Percentiles rank a stretch among this genome's conserved stretches.
phyloP scores from a whole-genome alignment of 2,888 invertebrate species.

The Argyresthia goedartella region DNA sequence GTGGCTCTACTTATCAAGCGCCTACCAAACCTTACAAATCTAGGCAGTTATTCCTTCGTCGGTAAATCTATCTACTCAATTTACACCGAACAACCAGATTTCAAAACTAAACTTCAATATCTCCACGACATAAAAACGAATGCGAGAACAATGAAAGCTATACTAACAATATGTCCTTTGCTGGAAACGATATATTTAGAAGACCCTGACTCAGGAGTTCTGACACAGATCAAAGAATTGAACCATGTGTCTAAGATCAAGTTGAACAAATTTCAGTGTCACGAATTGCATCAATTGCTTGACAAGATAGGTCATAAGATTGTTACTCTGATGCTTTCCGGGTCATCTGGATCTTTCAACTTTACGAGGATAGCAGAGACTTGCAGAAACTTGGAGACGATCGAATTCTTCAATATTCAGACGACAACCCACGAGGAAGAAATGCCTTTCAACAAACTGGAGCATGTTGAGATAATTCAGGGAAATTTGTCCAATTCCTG shows the following conservation, averaged over 20 bases:
- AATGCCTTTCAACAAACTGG: conserved; percentile 71
- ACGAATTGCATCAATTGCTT: conserved; percentile 71
- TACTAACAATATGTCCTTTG: conserved; percentile 72
- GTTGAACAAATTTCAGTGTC: conserved; percentile 72
- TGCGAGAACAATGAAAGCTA: conserved; percentile 69
- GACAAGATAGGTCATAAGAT: conserved; percentile 68
- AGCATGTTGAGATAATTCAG: conserved; percentile 76
- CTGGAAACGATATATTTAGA: conserved; percentile 77
- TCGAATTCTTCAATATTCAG: conserved; percentile 78
- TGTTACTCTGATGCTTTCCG: conserved; percentile 70
- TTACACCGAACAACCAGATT: conserved; percentile 55
- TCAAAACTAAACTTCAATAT: conserved; percentile 75
- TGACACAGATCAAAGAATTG: conserved; percentile 60
- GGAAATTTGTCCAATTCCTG: conserved; percentile 71
- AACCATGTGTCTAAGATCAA: conserved; percentile 68
- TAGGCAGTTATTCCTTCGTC: conserved; percentile 77
- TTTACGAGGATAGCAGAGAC: conserved; percentile 70
- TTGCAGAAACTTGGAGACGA: conserved; percentile 70
- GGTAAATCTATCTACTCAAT: conserved; percentile 73
- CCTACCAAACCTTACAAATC: conserved; percentile 74
- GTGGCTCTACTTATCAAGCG: conserved; percentile 73
- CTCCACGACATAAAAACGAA: conserved; percentile 76
- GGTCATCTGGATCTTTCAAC: conserved; percentile 69
- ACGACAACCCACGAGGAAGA: conserved; percentile 69
- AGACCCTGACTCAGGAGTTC: conserved; percentile 68